Evolutionary conservation across 2,113 vertebrate species (phyloP).

Genomic region (Ammodytes dubius): DNA sequence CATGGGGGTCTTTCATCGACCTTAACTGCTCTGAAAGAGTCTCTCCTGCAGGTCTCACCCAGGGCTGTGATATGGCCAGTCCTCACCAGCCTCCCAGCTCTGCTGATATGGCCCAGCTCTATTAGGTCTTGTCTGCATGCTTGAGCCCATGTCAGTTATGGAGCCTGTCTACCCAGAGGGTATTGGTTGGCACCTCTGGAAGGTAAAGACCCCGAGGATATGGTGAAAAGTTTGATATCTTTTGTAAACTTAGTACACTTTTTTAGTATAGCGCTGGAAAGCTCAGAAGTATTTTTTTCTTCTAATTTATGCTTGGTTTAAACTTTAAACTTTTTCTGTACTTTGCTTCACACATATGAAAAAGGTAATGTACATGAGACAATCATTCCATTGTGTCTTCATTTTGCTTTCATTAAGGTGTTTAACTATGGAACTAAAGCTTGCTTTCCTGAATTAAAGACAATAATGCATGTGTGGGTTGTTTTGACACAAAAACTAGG

Average conservation of each 20-base stretch:
- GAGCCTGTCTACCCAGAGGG: conserved; percentile 68
- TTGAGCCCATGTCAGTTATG: conserved; percentile 74
- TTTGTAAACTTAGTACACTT: conserved; percentile 61
- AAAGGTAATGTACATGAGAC: conserved; percentile 15
- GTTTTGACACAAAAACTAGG: conserved; percentile 53
- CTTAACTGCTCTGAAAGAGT: conserved; percentile 74
- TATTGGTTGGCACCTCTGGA: conserved; percentile 59
- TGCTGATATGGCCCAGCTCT: conserved; percentile 74
- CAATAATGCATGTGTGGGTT: conserved; percentile 43
- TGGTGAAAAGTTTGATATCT: conserved; percentile 71
- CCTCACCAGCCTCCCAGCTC: conserved; percentile 66
- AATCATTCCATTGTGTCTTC: conserved; percentile 1
- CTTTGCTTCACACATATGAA: conserved; percentile 7
- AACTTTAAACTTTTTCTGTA: conserved; percentile 33
- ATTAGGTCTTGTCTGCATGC: conserved; percentile 79
- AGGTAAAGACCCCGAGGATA: conserved; percentile 70
- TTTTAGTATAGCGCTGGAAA: conserved; percentile 26
- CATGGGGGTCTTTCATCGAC: conserved; percentile 81
- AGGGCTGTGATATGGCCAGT: conserved; percentile 65
- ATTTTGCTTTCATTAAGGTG: conserved; percentile 5
- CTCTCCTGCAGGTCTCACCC: conserved; percentile 75
- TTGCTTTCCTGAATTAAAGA: conserved; percentile 26
- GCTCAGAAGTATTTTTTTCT: conserved; percentile 20
- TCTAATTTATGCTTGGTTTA: conserved; percentile 15
- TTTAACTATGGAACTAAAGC: no score